Base-by-base conservation (phyloP, 2,888 invertebrate species). In the Cataglyphis rosenhaueri region DNA sequence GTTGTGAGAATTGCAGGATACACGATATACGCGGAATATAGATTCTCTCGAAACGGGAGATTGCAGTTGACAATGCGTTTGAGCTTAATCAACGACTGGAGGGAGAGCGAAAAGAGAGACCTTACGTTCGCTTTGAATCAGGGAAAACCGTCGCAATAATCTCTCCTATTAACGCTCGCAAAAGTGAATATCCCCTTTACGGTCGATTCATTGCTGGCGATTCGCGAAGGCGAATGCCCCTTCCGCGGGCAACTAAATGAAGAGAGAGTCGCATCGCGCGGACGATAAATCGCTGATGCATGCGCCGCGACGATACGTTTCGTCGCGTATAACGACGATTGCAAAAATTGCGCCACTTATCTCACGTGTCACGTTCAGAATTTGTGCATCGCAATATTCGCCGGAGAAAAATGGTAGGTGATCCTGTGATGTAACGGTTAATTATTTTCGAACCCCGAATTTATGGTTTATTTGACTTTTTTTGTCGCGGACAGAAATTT, bases 131-230 rank as follows among this genome's bases (percentile, higher is more conserved):
- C 48, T 74, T 79, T 66, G 61, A 70, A 41, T 25, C 62, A 48
- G 29, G 57, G 48, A 81, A 86, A 81, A 82, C 68, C 32, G 55
- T 75, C 73, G 64, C 64, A 81, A 86, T 88, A 85, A 87, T 84
- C 82, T 70, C 61, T 82, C 68, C 83, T 61, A 83, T 87, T 85
- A 85, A 61, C 38, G 71, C 38, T 35, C 52, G 41, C 21, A 25
- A 25, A 59, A 18, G 55, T 57, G 57, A 68, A 68, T 59, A 59
- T n/a, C 35, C 38, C n/a, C 64, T 81, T 78, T 59, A 73, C n/a
- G 29, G 41, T 12, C n/a, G 29, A 41, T 59, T 25, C 71, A 55
- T 38, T 18, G 4, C 21, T 44, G 35, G 38, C 55, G 32, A 68
- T 44, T 59, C 55, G 48, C 32, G 25, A 55, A 65, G 65, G 32